phyloP scores from a whole-genome alignment of 1,140 invertebrate species.

The Leptinotarsa undecemlineata region DNA sequence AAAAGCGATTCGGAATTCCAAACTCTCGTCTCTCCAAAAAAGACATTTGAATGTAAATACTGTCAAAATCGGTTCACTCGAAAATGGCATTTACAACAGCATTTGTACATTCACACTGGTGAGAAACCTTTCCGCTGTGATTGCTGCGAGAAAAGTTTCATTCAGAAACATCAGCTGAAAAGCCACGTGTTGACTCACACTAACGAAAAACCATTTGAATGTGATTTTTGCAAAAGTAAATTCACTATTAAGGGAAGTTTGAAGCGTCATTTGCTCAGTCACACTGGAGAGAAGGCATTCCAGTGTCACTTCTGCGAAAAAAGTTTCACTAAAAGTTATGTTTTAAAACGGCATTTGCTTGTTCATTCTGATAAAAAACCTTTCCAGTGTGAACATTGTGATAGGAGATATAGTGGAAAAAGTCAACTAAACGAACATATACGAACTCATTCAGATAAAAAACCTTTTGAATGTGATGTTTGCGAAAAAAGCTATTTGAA shows the following conservation, averaged over 20 bases:
- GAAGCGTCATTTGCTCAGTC: conserved; percentile 26
- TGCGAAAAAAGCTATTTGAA: neutral
- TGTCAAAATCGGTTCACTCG: conserved; percentile 38
- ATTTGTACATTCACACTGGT: conserved; percentile 24
- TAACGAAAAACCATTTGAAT: conserved; percentile 29
- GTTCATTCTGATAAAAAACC: neutral
- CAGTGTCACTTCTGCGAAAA: conserved; percentile 59
- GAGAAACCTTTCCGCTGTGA: conserved; percentile 32
- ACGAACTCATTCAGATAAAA: neutral
- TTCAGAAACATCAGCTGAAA: conserved; percentile 25
- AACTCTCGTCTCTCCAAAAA: neutral
- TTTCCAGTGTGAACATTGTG: conserved; percentile 51
- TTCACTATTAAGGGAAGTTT: conserved; percentile 30
- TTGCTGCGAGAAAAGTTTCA: conserved; percentile 26
- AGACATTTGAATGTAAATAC: conserved; percentile 27
- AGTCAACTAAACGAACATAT: neutral
- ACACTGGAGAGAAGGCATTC: conserved; percentile 57
- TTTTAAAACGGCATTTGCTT: neutral
- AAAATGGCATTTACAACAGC: neutral
- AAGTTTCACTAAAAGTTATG: conserved; percentile 29
- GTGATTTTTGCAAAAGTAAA: conserved; percentile 25
- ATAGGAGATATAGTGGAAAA: conserved; percentile 60
- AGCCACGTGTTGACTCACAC: conserved; percentile 25
- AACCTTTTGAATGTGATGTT: neutral
- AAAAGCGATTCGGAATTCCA: too few species aligned